Base-by-base conservation (phyloP, 2,888 invertebrate species). In the Xanthorhoe designata region DNA sequence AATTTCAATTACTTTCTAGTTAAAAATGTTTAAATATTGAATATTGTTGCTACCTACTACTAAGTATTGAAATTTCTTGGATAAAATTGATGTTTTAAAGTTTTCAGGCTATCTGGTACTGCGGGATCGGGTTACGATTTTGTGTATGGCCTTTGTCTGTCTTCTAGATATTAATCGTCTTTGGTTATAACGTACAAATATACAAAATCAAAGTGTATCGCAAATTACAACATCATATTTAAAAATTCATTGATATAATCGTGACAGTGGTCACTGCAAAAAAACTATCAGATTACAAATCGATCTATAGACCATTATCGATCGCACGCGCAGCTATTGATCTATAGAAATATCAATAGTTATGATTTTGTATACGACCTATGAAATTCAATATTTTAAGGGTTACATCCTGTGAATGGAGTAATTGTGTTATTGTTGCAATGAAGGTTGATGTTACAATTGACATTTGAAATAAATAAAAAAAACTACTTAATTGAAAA, bases 311-410 rank as follows among this genome's bases (percentile, higher is more conserved):
- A 89, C 87, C 83, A 78, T 79, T 86, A 87, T 88, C 86, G 75
- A 86, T 84, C 84, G 83, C 87, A 85, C 87, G 87, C 83, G 90
- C 84, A 83, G 79, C 81, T 66, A 82, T 81, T 82, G 80, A 82
- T 85, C 81, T 69, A 81, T 83, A 81, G 77, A 85, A 82, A 81
- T 81, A 83, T 83, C 83, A 76, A n/a, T n/a, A n/a, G 83, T 86
- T 88, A 88, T 88, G 82, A 86, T 86, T 84, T 77, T 75, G 75
- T 70, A 71, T 73, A 72, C 53, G 53, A 78, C 85, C 76, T 83
- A 83, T 85, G 87, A 85, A 91, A 91, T 89, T 86, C 87, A 84
- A 91, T 91, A 92, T 91, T 89, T 80, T 77, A 82, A 88, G 90
- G 91, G 91, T 86, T 83, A 69, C 56, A 71, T 75, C 73, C 79